Evolutionary conservation across 2,888 invertebrate genomes (phyloP).

Genomic region (Loripinus fragilis): DNA sequence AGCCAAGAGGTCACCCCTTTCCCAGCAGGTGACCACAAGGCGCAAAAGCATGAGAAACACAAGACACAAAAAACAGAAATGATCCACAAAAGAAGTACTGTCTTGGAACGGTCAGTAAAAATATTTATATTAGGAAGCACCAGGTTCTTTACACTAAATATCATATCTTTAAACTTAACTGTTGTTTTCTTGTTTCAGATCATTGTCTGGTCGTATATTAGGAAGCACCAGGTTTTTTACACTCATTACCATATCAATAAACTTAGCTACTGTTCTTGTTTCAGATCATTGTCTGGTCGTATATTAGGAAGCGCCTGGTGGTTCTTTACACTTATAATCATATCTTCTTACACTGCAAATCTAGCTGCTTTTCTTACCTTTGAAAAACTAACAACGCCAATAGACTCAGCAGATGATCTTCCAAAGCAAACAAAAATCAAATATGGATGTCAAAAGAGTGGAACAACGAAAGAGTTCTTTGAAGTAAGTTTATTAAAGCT

Average conservation of each 20-base stretch:
- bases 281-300: conserved; percentile 82
- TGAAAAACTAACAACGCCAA: conserved; percentile 86
- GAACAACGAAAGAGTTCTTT: conserved; percentile 97
- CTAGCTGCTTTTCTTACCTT: conserved; percentile 83
- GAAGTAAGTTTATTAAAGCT: too few species aligned
- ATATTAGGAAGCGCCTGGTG: conserved; percentile 84
- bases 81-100: too few species aligned
- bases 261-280: conserved; percentile 1
- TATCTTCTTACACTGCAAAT: conserved; percentile 84
- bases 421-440: conserved; percentile 98
- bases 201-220: conserved; percentile 83
- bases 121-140: too few species aligned
- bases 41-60: too few species aligned
- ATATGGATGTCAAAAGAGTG: conserved; percentile 96
- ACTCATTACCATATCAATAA: too few species aligned
- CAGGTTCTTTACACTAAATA: too few species aligned
- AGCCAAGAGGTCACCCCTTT: too few species aligned
- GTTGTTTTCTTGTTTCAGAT: conserved; percentile 62
- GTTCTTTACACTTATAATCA: conserved; percentile 84
- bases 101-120: too few species aligned
- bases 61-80: too few species aligned
- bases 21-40: too few species aligned
- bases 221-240: too few species aligned
- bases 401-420: conserved; percentile 97
- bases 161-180: too few species aligned